Percentiles rank a stretch among this genome's conserved stretches.
These are phyloP conservation scores for Taenioides sp. DNA, from an alignment of 2,797 vertebrate species.

Conservation along the genomic window DNA sequence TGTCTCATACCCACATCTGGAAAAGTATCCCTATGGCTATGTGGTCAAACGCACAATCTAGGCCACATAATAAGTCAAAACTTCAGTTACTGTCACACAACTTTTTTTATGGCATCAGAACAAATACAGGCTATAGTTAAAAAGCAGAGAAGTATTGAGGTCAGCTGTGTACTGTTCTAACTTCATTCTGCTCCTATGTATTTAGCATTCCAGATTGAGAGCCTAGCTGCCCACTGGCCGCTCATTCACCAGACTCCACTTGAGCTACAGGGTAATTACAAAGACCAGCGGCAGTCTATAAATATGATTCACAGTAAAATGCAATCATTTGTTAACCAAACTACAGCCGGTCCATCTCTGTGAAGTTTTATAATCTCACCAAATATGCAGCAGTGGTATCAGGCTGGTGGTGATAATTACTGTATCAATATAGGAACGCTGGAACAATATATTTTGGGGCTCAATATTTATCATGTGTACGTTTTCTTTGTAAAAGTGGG, in stretches of 20 bases:
- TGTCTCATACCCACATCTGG: not conserved
- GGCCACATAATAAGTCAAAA: constrained; percentile 6
- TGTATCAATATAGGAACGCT: no score
- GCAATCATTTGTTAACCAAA: constrained; percentile 29
- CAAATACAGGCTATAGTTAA: constrained; percentile 36
- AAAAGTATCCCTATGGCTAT: not conserved
- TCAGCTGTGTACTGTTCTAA: constrained; percentile 52
- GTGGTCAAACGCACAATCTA: not conserved
- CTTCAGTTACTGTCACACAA: constrained; percentile 21
- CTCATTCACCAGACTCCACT: constrained; percentile 56
- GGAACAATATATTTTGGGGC: no score
- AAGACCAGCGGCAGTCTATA: constrained; percentile 64
- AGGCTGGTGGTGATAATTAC: no score
- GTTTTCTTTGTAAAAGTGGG: no score
- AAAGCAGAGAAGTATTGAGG: constrained; percentile 50
- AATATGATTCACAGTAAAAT: constrained; percentile 58
- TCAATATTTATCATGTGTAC: no score
- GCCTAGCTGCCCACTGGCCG: constrained; percentile 42
- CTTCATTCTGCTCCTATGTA: constrained; percentile 66
- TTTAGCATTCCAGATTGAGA: constrained; percentile 73
- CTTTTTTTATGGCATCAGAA: constrained; percentile 16
- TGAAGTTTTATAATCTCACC: constrained; percentile 14
- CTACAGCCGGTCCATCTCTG: constrained; percentile 11
- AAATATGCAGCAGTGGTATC: constrained; percentile 17
- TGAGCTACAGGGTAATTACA: constrained; percentile 65